Conservation (phyloP, 2,888 invertebrate species). For the Metacarcinus magister region DNA sequence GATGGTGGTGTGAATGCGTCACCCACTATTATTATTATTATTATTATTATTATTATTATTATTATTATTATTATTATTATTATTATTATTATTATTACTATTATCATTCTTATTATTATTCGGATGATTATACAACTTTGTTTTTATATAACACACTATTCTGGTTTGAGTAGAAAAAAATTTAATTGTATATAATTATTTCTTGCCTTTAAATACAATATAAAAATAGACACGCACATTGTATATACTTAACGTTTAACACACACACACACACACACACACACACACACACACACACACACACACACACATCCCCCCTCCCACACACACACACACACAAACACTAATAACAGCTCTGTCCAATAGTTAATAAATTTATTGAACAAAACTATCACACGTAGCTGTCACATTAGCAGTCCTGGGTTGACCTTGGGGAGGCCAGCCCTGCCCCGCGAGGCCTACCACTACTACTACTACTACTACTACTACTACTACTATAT, state of each 20-base stretch:
- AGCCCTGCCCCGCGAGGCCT: neutral
- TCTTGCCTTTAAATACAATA: too few relatives aligned
- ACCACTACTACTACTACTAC: neutral
- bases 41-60: neutral
- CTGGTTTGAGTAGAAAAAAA: too few relatives aligned
- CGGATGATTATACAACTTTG: neutral
- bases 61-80: neutral
- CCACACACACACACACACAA: too few relatives aligned
- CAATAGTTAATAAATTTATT: slow-evolving; percentile 1
- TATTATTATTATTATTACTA: neutral
- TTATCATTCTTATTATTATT: neutral
- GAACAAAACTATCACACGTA: too few relatives aligned
- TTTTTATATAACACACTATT: neutral
- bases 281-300: too few relatives aligned
- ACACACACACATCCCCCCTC: too few relatives aligned
- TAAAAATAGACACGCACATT: too few relatives aligned
- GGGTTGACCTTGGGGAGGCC: neutral
- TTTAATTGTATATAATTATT: too few relatives aligned
- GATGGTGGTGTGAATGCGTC: neutral
- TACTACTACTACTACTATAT: neutral
- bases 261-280: too few relatives aligned
- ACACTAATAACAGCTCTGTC: neutral
- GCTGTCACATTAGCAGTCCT: too few relatives aligned
- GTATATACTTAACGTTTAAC: too few relatives aligned
- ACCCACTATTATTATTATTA: neutral